A percentile compares a stretch with the other conserved stretches of the same genome.
These are phyloP conservation scores for Aphodius sticticus DNA, from an alignment of 2,888 invertebrate genomes.

Conservation along the genomic window DNA sequence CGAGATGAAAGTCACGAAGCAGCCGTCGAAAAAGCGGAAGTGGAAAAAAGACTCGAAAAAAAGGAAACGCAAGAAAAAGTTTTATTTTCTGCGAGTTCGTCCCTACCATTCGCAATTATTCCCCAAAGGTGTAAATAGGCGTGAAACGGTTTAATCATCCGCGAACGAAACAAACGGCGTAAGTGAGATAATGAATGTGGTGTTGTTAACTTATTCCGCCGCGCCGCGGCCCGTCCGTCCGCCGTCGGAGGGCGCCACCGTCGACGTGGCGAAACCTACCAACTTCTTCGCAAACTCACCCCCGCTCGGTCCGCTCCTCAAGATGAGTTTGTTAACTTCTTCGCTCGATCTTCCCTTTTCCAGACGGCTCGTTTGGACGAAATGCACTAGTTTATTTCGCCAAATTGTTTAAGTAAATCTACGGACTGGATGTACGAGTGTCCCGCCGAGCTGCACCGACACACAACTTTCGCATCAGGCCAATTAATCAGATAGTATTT, in stretches of 20 bases:
- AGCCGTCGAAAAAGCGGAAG: not conserved
- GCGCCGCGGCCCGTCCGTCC: conserved; percentile 8
- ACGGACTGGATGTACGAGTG: not conserved
- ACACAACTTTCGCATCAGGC: not conserved
- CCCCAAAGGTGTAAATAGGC: conserved; percentile 28
- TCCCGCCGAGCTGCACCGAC: not conserved
- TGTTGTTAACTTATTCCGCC: conserved; percentile 40
- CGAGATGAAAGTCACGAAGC: not conserved
- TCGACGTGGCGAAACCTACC: conserved; percentile 32
- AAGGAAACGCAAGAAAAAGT: not conserved
- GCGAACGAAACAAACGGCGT: conserved; percentile 37
- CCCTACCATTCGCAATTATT: not conserved
- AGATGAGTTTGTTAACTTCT: conserved; percentile 41
- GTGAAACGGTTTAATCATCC: conserved; percentile 40
- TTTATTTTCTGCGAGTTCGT: not conserved
- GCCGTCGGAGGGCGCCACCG: conserved; percentile 11
- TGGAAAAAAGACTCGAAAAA: not conserved
- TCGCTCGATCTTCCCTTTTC: conserved; percentile 35
- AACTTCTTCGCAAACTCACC: not conserved
- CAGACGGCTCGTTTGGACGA: conserved; percentile 31
- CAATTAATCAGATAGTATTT: not conserved
- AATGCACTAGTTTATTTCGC: conserved; percentile 32
- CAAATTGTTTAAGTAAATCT: conserved; percentile 32
- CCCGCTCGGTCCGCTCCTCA: conserved; percentile 5
- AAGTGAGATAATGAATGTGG: conserved; percentile 44